phyloP scores from a whole-genome alignment of 2,797 vertebrate genomes.

The Oreortyx pictus region DNA sequence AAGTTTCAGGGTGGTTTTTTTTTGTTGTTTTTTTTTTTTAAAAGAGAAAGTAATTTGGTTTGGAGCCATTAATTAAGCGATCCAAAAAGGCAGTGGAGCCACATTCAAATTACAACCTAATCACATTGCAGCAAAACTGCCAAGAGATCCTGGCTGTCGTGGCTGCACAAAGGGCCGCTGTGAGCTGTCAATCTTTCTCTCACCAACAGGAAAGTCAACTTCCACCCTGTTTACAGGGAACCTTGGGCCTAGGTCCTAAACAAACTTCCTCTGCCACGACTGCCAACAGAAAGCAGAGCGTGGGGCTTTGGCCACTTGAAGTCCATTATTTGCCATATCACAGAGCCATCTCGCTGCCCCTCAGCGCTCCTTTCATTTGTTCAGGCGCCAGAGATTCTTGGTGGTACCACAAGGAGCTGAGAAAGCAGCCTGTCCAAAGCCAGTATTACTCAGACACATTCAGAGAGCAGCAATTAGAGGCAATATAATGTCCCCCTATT shows the following conservation, averaged over 20 bases:
- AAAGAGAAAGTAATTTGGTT: constrained; percentile 5
- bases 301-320: constrained; percentile 18
- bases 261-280: constrained; percentile 76
- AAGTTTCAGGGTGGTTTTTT: background rate
- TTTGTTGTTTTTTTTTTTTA: background rate
- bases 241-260: constrained; percentile 71
- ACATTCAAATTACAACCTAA: constrained; percentile 39
- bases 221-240: constrained; percentile 74
- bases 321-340: background rate
- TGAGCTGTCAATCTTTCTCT: constrained; percentile 71
- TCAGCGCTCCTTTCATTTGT: constrained; percentile 5
- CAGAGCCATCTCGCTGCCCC: background rate
- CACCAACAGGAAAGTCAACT: constrained; percentile 75
- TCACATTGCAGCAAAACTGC: constrained; percentile 23
- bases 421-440: background rate
- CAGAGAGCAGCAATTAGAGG: background rate
- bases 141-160: constrained; percentile 46
- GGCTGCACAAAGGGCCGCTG: constrained; percentile 57
- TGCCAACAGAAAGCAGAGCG: constrained; percentile 60
- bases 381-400: constrained; percentile 12
- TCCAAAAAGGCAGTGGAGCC: constrained; percentile 5
- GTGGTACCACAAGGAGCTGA: background rate
- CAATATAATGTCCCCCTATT: background rate
- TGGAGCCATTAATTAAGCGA: background rate
- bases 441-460: background rate